Evolutionary conservation across 1,140 invertebrate genomes (phyloP).

Genomic region (Bilobella aurantiaca): DNA sequence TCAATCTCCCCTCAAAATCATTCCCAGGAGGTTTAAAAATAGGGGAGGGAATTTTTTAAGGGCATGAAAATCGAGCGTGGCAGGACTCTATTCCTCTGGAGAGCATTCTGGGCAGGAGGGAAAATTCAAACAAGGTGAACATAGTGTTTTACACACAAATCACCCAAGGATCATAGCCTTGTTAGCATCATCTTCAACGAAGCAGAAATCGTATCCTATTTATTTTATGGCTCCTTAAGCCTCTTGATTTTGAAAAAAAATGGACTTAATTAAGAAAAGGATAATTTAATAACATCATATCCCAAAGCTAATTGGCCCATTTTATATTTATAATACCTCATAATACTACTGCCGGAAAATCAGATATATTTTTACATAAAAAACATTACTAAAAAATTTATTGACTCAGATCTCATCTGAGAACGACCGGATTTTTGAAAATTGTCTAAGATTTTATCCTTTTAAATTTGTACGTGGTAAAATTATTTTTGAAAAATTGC

Average conservation of each 20-base stretch:
- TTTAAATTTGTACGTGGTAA: too few relatives aligned
- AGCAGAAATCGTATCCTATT: neutral
- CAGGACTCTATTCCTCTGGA: neutral
- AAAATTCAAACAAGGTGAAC: conserved; percentile 1
- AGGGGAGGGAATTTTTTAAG: neutral
- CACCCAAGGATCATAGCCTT: neutral
- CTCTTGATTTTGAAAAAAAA: too few relatives aligned
- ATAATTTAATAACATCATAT: neutral
- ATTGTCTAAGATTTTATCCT: too few relatives aligned
- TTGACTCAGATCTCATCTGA: too few relatives aligned
- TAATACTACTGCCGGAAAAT: neutral
- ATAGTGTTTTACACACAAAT: neutral
- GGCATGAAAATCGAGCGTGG: neutral
- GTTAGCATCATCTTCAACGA: neutral
- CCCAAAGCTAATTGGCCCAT: neutral
- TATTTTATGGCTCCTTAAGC: conserved; percentile 2
- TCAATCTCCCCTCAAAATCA: neutral
- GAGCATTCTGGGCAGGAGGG: too few relatives aligned
- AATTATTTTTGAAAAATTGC: neutral
- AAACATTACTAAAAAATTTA: neutral
- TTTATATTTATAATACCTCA: neutral
- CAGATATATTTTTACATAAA: neutral
- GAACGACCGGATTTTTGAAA: too few relatives aligned
- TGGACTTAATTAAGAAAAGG: neutral
- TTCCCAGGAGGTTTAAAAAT: neutral